Conservation (phyloP, 2,888 invertebrate species). For the Noctua janthina region DNA sequence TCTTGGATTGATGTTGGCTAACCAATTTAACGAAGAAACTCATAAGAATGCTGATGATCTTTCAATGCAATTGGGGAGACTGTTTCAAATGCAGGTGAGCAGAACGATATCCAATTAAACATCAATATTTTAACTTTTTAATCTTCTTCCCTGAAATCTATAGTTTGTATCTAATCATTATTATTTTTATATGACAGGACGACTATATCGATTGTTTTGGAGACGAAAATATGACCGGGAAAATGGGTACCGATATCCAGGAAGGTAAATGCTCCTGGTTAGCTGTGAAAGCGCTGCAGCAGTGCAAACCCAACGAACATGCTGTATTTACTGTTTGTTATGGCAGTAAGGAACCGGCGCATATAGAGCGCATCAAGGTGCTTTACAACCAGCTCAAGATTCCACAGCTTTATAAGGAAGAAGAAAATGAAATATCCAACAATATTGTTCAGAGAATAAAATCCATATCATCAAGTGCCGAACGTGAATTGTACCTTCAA, state of each 20-base stretch:
- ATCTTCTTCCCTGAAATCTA: too few relatives aligned
- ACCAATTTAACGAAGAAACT: conserved; percentile 92
- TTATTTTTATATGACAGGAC: conserved; percentile 88
- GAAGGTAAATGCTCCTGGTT: conserved; percentile 99
- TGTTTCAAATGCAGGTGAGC: conserved; percentile 96
- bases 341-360: conserved; percentile 92
- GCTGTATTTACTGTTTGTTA: conserved; percentile 92
- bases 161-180: neutral
- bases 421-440: conserved; percentile 94
- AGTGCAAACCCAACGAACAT: conserved; percentile 92
- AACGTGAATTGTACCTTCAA: conserved; percentile 93
- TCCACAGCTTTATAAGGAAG: conserved; percentile 92
- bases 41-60: conserved; percentile 94
- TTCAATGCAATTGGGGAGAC: conserved; percentile 95
- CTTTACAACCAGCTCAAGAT: conserved; percentile 92
- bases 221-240: conserved; percentile 95
- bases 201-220: conserved; percentile 97
- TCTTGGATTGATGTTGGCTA: conserved; percentile 95
- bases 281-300: conserved; percentile 94
- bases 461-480: conserved; percentile 65
- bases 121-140: neutral
- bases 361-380: conserved; percentile 87
- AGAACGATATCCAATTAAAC: neutral
- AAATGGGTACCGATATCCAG: conserved; percentile 96
- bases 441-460: conserved; percentile 86